Evolutionary conservation across 1,140 invertebrate genomes (phyloP), one percentile per base, ranked within the genome.

Genomic region (Trichogramma pretiosum): DNA sequence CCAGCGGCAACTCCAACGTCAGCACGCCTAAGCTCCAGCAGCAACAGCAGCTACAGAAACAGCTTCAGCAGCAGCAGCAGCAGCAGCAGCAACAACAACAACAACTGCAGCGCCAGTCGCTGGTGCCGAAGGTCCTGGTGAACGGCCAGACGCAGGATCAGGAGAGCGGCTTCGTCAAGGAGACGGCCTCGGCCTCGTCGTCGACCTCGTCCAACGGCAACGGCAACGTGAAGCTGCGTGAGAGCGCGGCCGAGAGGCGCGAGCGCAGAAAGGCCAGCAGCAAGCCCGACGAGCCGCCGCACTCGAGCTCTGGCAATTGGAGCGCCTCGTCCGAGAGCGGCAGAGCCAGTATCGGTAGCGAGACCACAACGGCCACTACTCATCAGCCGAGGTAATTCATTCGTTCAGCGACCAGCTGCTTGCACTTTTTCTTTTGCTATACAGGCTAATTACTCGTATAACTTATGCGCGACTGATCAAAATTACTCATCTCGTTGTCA

Each of bases 271-370:
- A 71, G 53, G 72, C 69, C 42, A 65, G 64, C 26, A 54, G 46
- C 38, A 65, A 58, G 46, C 73, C 75, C 39, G 79, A 79, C 47
- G 88, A 90, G 61, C 73, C 72, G 5, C 81, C 83, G 18, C 85
- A 89, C 67, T 92, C 88, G 1, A 91, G 87, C 33, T 90, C 87
- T 49, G 92, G 92, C 35, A 93, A 94, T 67, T 94, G 92, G 92
- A 91, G 87, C 57, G 88, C 87, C 26, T 90, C 87, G 58, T 92
- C 87, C 1, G 85, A 89, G 65, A 92, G 86, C 53, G 90, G 89
- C 30, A 73, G 89, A 47, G 87, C 89, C 17, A 86, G 83, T 43
- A 84, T 86, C 52, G 84, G 83, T 48, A 87, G 83, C 50, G 84
- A 87, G 72, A 84, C 84, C n/a, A 85, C 83, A 7, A 77, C 76